These are phyloP conservation scores for Diabrotica undecimpunctata DNA, from an alignment of 1,140 invertebrate genomes.

Conservation along the genomic window DNA sequence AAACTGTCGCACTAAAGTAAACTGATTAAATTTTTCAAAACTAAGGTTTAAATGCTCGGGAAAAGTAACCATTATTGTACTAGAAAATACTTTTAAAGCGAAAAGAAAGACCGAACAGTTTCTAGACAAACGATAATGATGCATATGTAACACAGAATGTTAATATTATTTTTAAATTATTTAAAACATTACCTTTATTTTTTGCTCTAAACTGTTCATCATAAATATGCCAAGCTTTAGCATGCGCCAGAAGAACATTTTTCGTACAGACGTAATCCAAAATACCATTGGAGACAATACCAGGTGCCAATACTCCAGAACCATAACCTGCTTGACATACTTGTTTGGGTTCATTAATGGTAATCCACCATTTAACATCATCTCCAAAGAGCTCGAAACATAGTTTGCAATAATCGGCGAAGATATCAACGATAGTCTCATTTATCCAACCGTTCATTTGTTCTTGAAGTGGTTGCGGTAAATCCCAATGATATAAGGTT, in stretches of 20 bases:
- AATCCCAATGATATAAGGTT: conserved; percentile 46
- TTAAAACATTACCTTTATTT: conserved; percentile 43
- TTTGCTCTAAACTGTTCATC: conserved; percentile 48
- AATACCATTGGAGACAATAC: conserved; percentile 52
- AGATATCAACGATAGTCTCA: conserved; percentile 36
- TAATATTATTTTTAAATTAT: too few species aligned
- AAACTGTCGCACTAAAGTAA: too few species aligned
- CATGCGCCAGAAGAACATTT: conserved; percentile 26
- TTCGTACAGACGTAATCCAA: conserved; percentile 46
- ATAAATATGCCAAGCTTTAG: conserved; percentile 53
- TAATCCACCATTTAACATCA: conserved; percentile 13
- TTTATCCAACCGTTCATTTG: conserved; percentile 42
- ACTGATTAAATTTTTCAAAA: too few species aligned
- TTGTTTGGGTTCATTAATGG: conserved; percentile 4
- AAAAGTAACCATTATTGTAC: too few species aligned
- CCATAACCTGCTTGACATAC: conserved; percentile 17
- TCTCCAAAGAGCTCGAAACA: conserved; percentile 31
- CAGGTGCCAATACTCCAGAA: conserved; percentile 40
- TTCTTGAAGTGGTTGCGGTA: conserved; percentile 41
- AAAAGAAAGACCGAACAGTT: too few species aligned
- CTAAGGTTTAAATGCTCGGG: too few species aligned
- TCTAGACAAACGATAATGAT: too few species aligned
- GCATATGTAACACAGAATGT: too few species aligned
- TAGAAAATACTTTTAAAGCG: too few species aligned
- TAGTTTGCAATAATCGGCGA: conserved; percentile 41